Percentiles rank a stretch among this genome's conserved stretches.
These are phyloP conservation scores for Macropis europaea DNA, from an alignment of 2,888 invertebrate species.

Conservation along the genomic window DNA sequence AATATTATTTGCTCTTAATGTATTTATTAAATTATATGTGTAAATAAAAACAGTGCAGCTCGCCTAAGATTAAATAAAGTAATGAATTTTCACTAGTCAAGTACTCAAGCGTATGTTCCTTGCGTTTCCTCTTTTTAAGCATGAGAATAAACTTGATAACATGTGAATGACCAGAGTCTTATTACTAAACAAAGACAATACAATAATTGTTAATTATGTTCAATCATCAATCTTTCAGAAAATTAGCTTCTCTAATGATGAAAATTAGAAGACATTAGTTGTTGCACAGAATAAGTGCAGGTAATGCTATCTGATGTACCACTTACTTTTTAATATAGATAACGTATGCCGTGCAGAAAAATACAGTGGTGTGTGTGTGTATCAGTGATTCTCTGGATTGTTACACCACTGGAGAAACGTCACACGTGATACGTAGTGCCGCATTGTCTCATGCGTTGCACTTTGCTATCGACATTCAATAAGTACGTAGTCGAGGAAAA, in stretches of 20 bases:
- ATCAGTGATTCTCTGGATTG: background rate
- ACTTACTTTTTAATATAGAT: background rate
- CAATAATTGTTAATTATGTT: too few relatives aligned
- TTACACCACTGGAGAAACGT: slow-evolving; percentile 25
- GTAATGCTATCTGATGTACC: background rate
- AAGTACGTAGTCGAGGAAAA: background rate
- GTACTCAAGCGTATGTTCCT: background rate
- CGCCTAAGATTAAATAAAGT: slow-evolving; percentile 27
- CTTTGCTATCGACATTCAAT: slow-evolving; percentile 3
- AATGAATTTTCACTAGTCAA: background rate
- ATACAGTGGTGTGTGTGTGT: background rate
- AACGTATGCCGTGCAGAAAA: background rate
- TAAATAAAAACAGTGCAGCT: slow-evolving; percentile 51
- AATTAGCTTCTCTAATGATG: too few relatives aligned
- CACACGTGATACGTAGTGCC: background rate
- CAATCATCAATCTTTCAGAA: too few relatives aligned
- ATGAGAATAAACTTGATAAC: too few relatives aligned
- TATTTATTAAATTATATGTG: slow-evolving; percentile 60
- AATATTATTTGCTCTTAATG: slow-evolving; percentile 43
- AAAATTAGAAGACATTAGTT: background rate
- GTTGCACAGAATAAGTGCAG: background rate
- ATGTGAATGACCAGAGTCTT: too few relatives aligned
- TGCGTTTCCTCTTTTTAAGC: too few relatives aligned
- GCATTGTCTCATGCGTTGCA: background rate
- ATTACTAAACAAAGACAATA: too few relatives aligned